Evolutionary conservation across 2,888 invertebrate genomes (phyloP), one percentile per base, ranked within the genome.

Genomic region (Drosophila borealis): DNA sequence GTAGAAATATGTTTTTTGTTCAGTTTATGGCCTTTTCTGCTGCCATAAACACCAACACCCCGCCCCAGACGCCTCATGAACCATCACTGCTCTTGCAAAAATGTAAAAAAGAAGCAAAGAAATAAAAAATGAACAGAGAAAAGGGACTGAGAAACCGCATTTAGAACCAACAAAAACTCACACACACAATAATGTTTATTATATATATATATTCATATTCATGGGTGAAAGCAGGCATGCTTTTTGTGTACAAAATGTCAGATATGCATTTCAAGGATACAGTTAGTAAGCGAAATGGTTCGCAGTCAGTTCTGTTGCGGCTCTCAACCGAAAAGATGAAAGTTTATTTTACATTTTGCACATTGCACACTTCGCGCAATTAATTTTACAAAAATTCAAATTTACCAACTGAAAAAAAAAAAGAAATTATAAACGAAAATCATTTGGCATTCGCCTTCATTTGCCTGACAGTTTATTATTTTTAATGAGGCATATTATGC

Each of bases 251-350:
- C 39, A 72, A 74, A 81, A 78, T 72, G 67, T 62, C 81, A 87
- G 85, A 88, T 84, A 88, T 85, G 77, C 80, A 86, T 85, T 85
- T 88, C 85, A 85, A 85, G 85, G 85, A 83, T 88, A 85, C 71
- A 65, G 68, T 79, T 80, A 78, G 78, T 86, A 82, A 88, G 70
- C 68, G 70, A 69, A 41, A 61, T 56, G 67, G 44, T 51, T 51
- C 13, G 59, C 54, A 17, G 34, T 46, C 60, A 70, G 62, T 59
- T 66, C 73, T 33, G 63, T 64, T 67, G 19, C 60, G 53, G 55
- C 46, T 33, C 29, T 33, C 50, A 59, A 46, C 56, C 21, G 72
- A 61, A 72, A 68, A 72, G 63, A 72, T 54, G 69, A 69, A 70
- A 80, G 77, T 78, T 76, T 78, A 67, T 81, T 78, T 75, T 68